Conservation (phyloP, 2,113 vertebrate species). For the Aphelocoma coerulescens region DNA sequence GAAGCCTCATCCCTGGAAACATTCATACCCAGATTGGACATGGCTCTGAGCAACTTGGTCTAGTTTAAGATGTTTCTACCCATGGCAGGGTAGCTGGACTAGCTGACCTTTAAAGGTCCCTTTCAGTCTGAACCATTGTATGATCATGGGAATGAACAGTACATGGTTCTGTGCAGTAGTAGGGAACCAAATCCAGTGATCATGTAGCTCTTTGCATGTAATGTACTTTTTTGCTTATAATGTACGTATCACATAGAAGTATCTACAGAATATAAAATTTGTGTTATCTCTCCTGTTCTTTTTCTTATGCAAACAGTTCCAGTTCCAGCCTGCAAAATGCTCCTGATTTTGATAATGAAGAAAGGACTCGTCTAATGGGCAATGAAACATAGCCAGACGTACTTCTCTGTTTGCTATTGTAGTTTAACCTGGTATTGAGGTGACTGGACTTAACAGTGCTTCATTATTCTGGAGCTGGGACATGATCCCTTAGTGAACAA, state of each 20-base stretch:
- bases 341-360: constrained; percentile 40
- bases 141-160: neutral
- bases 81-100: neutral
- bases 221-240: neutral
- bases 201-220: neutral
- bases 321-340: constrained; percentile 42
- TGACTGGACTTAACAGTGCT: neutral
- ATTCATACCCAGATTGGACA: neutral
- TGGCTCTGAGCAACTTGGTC: neutral
- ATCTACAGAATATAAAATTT: neutral
- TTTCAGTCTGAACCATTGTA: neutral
- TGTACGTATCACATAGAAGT: neutral
- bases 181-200: neutral
- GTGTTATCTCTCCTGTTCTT: neutral
- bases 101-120: neutral
- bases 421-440: neutral
- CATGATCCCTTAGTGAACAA: neutral
- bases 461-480: neutral
- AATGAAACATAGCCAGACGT: constrained; percentile 14
- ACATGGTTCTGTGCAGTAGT: neutral
- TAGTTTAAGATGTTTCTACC: neutral
- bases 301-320: constrained; percentile 34
- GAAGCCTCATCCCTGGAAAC: neutral
- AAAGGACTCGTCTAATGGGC: constrained; percentile 60
- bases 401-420: neutral